Base-by-base conservation (phyloP, 2,888 invertebrate genomes). In the Emmelina monodactyla region DNA sequence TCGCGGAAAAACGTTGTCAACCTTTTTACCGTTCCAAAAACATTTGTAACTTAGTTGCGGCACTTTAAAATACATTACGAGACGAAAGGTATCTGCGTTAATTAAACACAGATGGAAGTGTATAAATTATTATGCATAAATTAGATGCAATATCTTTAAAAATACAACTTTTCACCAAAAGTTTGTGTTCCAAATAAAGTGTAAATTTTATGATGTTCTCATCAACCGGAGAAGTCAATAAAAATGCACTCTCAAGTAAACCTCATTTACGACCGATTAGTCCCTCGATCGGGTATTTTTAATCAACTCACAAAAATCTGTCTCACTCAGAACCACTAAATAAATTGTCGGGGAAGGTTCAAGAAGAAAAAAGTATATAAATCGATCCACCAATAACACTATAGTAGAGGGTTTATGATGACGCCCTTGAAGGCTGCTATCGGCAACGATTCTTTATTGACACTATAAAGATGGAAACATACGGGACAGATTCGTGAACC, bases 321-420 rank as follows among this genome's bases (percentile, higher is more conserved):
- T 25, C 25, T 25, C 6, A 55, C 53, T 51, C 50, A 25, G 47
- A 58, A 64, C 65, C 64, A 65, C 67, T 66, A 65, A 68, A 73
- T 75, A 72, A 68, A 70, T 69, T 69, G 66, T 65, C 53, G 43
- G 48, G 53, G 51, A 49, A 51, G 56, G 52, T 55, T 51, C 46
- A 48, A 51, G 54, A 57, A 62, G 65, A 64, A 66, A 64, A 54
- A 51, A 41, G 54, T 58, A 49, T 57, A 63, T 67, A 68, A 67
- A 68, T 64, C 62, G 63, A 62, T 55, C 61, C 58, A 61, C 71
- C 69, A 72, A 72, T 75, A 73, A 73, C 75, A 70, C 56, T 72
- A 73, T 70, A 70, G 65, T 64, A 57, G 50, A 51, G 62, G 55
- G 70, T 75, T 73, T 73, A 76, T 70, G 70, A 57, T 60, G 64